These are phyloP conservation scores for Garrulus glandarius DNA, from an alignment of 2,797 vertebrate genomes.

Conservation along the genomic window DNA sequence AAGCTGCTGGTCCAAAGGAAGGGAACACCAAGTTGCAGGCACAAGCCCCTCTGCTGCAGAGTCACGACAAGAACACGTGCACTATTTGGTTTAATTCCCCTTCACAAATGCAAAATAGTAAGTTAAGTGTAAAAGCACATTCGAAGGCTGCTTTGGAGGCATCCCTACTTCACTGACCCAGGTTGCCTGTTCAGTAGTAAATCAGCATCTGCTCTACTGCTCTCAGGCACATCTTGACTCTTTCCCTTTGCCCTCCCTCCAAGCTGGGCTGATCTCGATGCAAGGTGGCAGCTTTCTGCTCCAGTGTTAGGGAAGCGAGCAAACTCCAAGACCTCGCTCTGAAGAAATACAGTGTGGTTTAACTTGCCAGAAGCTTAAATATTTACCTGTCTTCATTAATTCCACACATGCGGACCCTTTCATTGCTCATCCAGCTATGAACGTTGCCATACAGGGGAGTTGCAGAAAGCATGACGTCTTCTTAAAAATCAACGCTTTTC, in stretches of 20 bases:
- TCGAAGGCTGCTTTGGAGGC: slow-evolving; percentile 65
- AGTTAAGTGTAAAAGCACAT: slow-evolving; percentile 65
- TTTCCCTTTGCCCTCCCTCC: background rate
- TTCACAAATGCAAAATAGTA: slow-evolving; percentile 71
- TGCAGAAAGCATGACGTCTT: slow-evolving; percentile 84
- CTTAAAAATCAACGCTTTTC: slow-evolving; percentile 69
- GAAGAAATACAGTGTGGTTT: slow-evolving; percentile 33
- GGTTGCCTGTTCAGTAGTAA: slow-evolving; percentile 68
- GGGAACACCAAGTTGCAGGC: slow-evolving; percentile 4
- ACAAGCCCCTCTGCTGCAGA: slow-evolving; percentile 19
- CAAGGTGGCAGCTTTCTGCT: slow-evolving; percentile 7
- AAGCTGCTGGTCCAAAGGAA: slow-evolving; percentile 50
- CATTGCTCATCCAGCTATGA: slow-evolving; percentile 86
- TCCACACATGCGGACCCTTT: slow-evolving; percentile 85
- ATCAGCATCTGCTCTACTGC: slow-evolving; percentile 44
- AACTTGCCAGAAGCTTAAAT: slow-evolving; percentile 62
- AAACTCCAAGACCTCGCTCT: background rate
- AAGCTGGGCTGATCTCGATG: background rate
- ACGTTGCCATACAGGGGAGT: slow-evolving; percentile 85
- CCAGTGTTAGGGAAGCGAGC: background rate
- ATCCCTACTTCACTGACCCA: slow-evolving; percentile 63
- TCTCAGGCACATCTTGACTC: background rate
- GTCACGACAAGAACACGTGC: slow-evolving; percentile 5
- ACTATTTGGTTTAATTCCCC: slow-evolving; percentile 53
- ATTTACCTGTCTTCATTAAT: slow-evolving; percentile 85